Base-by-base conservation (phyloP, 2,797 vertebrate species). In the Alcedo quadribrachys region DNA sequence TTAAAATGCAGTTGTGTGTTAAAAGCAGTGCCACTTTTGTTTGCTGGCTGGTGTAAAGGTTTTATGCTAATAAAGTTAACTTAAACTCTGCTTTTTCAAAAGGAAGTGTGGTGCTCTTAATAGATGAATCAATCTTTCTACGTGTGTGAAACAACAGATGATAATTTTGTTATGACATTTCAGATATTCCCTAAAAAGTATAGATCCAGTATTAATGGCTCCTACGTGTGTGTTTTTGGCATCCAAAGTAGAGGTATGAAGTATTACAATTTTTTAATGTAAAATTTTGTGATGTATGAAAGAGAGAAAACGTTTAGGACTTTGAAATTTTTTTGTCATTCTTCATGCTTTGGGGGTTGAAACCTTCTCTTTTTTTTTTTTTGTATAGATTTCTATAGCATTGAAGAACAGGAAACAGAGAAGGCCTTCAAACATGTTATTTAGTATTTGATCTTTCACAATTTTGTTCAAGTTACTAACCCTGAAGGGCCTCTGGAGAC, bases 221-320 rank as follows among this genome's bases (percentile, higher is more conserved):
- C 99, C 99, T 79, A 99, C 99, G n/a, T 99, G 99, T 98, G 99
- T 99, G 93, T 99, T 99, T 97, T 98, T 99, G 97, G 99, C 99
- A 96, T 99, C 99, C 96, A 99, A 99, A 99, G 99, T 99, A 96
- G 99, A 99, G 99, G 99, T 99, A 98, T 97, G 96, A 93, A 96
- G 92, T 90, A 92, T 92, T 94, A 93, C 83, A 90, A 81, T 96
- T 96, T 96, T 96, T 91, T 87, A 83, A 73, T 93, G 40, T 87
- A 76, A 95, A 81, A 86, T 89, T 92, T 82, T 95, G 92, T 94
- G 70, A 84, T 95, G 88, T 91, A 83, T 90, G 70, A 91, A 76
- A 82, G 67, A 91, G 74, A 83, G 67, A 91, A 93, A 91, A 87
- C 46, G 15, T 93, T 84, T 79, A 95, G 67, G 87, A n/a, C 76